Percentiles rank a stretch among this genome's conserved stretches.
Conservation (phyloP, 64 coral and sea anemone genomes). For the Cladopsammia gracilis region DNA sequence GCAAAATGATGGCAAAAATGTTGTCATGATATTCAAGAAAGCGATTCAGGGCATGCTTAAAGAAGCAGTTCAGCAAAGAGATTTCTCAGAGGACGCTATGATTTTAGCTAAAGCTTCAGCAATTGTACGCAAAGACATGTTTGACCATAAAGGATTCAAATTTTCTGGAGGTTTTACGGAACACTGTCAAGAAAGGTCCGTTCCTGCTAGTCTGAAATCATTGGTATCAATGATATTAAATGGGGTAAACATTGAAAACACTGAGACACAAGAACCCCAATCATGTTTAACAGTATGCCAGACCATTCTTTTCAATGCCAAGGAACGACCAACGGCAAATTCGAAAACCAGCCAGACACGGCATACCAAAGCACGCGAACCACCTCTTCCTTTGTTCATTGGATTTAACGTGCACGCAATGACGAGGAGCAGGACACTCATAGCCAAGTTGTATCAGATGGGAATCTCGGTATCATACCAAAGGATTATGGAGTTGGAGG, state of each 20-base stretch:
- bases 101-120: constrained; percentile 79
- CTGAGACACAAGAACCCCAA: constrained; percentile 73
- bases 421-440: constrained; percentile 71
- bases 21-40: constrained; percentile 74
- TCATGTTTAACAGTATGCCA: constrained; percentile 83
- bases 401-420: constrained; percentile 43
- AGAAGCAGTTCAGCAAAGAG: constrained; percentile 60
- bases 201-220: constrained; percentile 74
- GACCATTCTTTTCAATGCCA: constrained; percentile 74
- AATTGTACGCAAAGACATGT: constrained; percentile 74
- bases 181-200: constrained; percentile 60
- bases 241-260: constrained; percentile 82
- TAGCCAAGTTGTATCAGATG: constrained; percentile 60
- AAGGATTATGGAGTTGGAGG: constrained; percentile 64
- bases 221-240: constrained; percentile 62
- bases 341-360: constrained; percentile 75
- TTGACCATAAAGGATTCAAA: constrained; percentile 60
- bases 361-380: constrained; percentile 70
- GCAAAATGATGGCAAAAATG: constrained; percentile 57
- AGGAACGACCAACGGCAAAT: constrained; percentile 42
- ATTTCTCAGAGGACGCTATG: constrained; percentile 73
- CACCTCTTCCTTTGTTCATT: constrained; percentile 71
- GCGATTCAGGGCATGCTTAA: constrained; percentile 62
- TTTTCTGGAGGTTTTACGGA: constrained; percentile 68
- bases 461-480: constrained; percentile 64